Evolutionary conservation across 2,113 vertebrate species (phyloP), one percentile per base, ranked within the genome.

Genomic region (Melanostigma gelatinosum): DNA sequence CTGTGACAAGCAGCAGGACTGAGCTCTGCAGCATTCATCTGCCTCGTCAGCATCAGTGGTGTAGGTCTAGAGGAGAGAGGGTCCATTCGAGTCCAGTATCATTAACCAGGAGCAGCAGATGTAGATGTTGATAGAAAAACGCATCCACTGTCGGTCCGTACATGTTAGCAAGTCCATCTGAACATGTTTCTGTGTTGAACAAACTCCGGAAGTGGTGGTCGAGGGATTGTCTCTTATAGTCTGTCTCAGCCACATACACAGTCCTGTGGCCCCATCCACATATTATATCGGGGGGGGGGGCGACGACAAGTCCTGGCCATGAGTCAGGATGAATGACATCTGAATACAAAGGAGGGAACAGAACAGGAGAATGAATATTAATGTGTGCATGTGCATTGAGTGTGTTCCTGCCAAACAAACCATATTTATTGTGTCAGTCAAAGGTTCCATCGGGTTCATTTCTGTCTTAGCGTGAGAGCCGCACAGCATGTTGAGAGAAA

Each of bases 1-100:
- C 32, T 79, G 84, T 85, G 62, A 76, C 32, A 61, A 77, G 76
- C 13, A 71, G 67, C 34, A 74, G 62, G 34, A 80, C 54, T 77
- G 11, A 69, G 52, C 5, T 69, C 50, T 79, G 72, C 12, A 62
- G 72, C 57, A 79, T 80, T 61, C 27, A 82, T 70, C 32, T 44
- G 40, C 58, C 36, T 71, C 44, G 24, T 74, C 10, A 40, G 55
- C 75, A 32, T 36, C 80, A 13, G 72, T 57, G 27, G 42, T 71
- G 8, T 15, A 8, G n/a, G 32, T 34, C 36, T 64, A 24, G 4
- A 15, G 46, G 1, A 48, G 20, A 75, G 64, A 72, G 12, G 3
- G 52, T 4, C 20, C 29, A 29, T 29, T 29, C 2, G 29, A 29
- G 61, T 27, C 22, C n/a, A 61, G 27, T 46, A 48, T 36, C 38